Evolutionary conservation across 2,113 vertebrate species (phyloP).

Genomic region (Lophius piscatorius): DNA sequence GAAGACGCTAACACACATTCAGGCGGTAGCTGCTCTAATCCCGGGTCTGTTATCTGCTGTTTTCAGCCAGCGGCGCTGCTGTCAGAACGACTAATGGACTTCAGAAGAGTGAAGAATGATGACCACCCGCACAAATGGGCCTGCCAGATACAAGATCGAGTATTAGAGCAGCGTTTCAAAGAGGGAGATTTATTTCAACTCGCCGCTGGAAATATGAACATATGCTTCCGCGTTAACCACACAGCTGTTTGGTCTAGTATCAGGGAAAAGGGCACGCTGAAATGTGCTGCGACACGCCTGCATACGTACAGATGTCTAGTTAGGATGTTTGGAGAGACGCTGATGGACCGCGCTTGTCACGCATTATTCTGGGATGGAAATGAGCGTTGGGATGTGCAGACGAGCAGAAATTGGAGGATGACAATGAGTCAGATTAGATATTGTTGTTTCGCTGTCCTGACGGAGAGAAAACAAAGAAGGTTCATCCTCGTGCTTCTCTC

Average conservation of each 20-base stretch:
- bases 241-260: constrained; percentile 44
- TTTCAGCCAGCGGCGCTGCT: constrained; percentile 60
- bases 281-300: background rate
- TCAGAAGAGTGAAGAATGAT: constrained; percentile 67
- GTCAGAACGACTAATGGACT: constrained; percentile 68
- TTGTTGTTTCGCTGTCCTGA: background rate
- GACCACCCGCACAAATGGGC: constrained; percentile 62
- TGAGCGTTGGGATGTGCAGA: background rate
- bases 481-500: too few relatives aligned
- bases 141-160: constrained; percentile 63
- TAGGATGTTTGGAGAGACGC: constrained; percentile 14
- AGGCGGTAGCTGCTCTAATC: constrained; percentile 53
- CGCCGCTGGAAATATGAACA: constrained; percentile 53
- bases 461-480: too few relatives aligned
- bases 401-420: background rate
- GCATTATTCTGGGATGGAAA: background rate
- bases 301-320: constrained; percentile 16
- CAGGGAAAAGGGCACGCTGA: constrained; percentile 43
- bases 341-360: background rate
- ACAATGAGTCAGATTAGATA: background rate
- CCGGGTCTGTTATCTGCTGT: constrained; percentile 62
- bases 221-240: constrained; percentile 49
- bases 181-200: constrained; percentile 53
- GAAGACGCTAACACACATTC: constrained; percentile 24
- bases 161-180: constrained; percentile 59